These are phyloP conservation scores for Xanthia icteritia DNA, from an alignment of 2,888 invertebrate species.

Conservation along the genomic window DNA sequence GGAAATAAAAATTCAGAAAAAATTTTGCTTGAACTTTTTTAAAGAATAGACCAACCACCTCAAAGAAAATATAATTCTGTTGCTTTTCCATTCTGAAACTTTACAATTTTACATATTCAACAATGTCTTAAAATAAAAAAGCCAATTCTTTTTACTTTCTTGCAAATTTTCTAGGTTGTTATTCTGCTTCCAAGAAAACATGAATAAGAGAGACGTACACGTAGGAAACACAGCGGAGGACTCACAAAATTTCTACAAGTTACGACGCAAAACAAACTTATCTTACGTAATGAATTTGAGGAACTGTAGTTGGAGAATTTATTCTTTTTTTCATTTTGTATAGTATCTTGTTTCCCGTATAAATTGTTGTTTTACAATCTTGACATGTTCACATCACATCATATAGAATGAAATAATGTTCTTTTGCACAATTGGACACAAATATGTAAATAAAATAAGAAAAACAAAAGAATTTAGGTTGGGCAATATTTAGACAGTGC, in stretches of 20 bases:
- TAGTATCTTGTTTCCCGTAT: constrained; percentile 7
- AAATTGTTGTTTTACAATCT: constrained; percentile 20
- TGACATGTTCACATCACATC: constrained; percentile 14
- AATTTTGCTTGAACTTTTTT: not conserved
- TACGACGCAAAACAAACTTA: constrained; percentile 20
- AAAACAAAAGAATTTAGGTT: not conserved
- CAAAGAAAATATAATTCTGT: constrained; percentile 6
- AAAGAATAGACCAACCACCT: not conserved
- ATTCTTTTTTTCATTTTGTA: constrained; percentile 22
- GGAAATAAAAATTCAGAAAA: not conserved
- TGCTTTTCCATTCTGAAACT: not conserved
- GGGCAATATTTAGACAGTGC: not conserved
- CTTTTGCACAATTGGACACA: not conserved
- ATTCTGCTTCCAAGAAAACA: constrained; percentile 23
- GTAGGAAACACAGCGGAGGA: not conserved
- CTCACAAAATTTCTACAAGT: constrained; percentile 17
- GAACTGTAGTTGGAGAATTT: constrained; percentile 18
- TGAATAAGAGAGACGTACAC: constrained; percentile 33
- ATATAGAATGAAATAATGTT: not conserved
- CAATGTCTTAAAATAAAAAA: constrained; percentile 14
- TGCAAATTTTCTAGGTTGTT: constrained; percentile 3
- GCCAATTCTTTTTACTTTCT: not conserved
- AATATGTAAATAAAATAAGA: not conserved
- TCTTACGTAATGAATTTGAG: constrained; percentile 42
- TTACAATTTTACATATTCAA: constrained; percentile 9